A percentile compares a stretch with the other conserved stretches of the same genome.
Evolutionary conservation across 2,797 vertebrate genomes (phyloP).

Genomic region (Cryptoprocta ferox): DNA sequence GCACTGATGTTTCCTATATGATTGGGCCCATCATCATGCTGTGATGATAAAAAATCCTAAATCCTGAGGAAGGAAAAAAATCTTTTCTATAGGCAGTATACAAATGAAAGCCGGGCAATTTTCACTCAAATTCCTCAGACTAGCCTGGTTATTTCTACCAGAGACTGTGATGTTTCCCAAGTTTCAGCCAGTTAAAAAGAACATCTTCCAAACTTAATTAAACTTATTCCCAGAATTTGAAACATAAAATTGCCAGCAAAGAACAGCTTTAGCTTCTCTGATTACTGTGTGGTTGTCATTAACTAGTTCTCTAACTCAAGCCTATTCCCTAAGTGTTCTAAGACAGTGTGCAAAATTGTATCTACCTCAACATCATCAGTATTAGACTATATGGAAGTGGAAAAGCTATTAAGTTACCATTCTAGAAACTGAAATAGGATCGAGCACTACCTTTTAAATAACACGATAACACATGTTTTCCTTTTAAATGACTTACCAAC

Average conservation of each 20-base stretch:
- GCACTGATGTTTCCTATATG: neutral
- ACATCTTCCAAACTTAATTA: slow-evolving; percentile 21
- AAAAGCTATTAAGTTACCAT: neutral
- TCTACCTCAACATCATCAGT: neutral
- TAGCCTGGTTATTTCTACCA: neutral
- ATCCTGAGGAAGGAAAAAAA: neutral
- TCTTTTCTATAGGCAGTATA: neutral
- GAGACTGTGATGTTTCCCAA: neutral
- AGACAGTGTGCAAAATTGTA: neutral
- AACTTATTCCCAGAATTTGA: neutral
- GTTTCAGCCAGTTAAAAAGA: neutral
- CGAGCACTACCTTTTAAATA: neutral
- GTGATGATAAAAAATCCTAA: neutral
- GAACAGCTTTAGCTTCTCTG: neutral
- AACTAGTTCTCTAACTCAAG: neutral
- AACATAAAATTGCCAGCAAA: neutral
- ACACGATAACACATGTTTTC: neutral
- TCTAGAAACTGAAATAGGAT: neutral
- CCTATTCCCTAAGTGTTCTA: neutral
- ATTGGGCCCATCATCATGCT: neutral
- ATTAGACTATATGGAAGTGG: neutral
- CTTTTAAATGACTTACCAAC: neutral
- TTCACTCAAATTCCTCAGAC: neutral
- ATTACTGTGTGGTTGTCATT: neutral
- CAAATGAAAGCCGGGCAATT: neutral